Percentiles rank a stretch among this genome's conserved stretches.
Conservation (phyloP, 2,113 vertebrate species). For the Hyperopisus bebe region DNA sequence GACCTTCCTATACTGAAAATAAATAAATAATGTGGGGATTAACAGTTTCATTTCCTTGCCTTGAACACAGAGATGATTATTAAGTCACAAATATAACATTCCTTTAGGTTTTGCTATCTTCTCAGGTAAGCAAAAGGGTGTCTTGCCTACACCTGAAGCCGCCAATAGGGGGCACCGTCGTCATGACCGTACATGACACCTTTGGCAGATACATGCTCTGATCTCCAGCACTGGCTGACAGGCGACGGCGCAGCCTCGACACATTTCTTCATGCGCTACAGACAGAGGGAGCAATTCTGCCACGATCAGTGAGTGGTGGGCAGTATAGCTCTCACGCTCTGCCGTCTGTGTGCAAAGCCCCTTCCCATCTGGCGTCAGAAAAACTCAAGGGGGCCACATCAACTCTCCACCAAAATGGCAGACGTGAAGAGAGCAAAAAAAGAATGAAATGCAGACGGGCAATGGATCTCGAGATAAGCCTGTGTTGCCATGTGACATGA, state of each 20-base stretch:
- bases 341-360: constrained; percentile 17
- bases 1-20: neutral
- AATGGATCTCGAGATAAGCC: neutral
- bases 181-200: neutral
- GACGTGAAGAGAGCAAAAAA: neutral
- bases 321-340: neutral
- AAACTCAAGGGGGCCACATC: neutral
- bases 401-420: neutral
- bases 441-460: neutral
- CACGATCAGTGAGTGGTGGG: neutral
- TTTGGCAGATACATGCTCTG: neutral
- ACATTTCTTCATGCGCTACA: neutral
- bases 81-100: neutral
- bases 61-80: neutral
- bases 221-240: neutral
- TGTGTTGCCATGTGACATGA: neutral
- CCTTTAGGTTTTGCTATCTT: neutral
- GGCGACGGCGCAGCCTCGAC: neutral
- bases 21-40: neutral
- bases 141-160: neutral
- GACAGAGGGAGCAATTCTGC: neutral
- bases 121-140: neutral
- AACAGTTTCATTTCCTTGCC: neutral
- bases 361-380: constrained; percentile 19
- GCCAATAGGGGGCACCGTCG: neutral